Evolutionary conservation across 2,797 vertebrate species (phyloP), one percentile per base, ranked within the genome.

Genomic region (Gymnopithys bicolor): DNA sequence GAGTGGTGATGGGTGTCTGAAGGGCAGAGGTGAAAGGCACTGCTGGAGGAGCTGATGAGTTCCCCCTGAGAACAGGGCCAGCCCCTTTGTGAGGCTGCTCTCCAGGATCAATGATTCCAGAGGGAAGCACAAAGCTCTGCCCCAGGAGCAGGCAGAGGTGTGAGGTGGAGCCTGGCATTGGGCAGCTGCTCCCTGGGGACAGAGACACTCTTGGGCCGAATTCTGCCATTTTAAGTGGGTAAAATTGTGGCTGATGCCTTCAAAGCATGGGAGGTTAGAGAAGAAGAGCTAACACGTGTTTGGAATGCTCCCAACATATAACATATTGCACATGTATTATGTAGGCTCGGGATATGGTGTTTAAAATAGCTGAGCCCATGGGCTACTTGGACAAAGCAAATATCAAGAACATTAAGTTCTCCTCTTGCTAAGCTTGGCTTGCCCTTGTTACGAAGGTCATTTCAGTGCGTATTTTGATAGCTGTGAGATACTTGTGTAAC

Each of bases 321-420:
- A 58, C 80, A 49, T 39, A 67, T 25, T 89, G 92, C 43, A 46
- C 30, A 4, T 37, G 73, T 48, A 14, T 71, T 28, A 2, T 39
- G 39, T 35, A 13, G 81, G 76, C 86, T 79, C 0, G 12, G 70
- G 77, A 73, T 88, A 30, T 10, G 46, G 21, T 23, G 56, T 35
- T 51, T 74, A 33, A 67, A 84, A 78, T 49, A 78, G 69, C 77
- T 51, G 73, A 91, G 66, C 85, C 90, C 63, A 45, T 19, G 13
- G 56, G 85, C 83, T 80, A 4, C 76, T 69, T 64, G 80, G 76
- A 80, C 69, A 78, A 73, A 70, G 66, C 56, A 91, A 74, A 60
- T 63, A 48, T 51, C 35, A 76, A 48, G 73, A 79, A 84, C 33
- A 16, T 60, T 37, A 55, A 74, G 68, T 64, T 59, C 67, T 68